A percentile compares a stretch with the other conserved stretches of the same genome.
Evolutionary conservation across 2,797 vertebrate species (phyloP).

Genomic region (Pangasius krempfi): DNA sequence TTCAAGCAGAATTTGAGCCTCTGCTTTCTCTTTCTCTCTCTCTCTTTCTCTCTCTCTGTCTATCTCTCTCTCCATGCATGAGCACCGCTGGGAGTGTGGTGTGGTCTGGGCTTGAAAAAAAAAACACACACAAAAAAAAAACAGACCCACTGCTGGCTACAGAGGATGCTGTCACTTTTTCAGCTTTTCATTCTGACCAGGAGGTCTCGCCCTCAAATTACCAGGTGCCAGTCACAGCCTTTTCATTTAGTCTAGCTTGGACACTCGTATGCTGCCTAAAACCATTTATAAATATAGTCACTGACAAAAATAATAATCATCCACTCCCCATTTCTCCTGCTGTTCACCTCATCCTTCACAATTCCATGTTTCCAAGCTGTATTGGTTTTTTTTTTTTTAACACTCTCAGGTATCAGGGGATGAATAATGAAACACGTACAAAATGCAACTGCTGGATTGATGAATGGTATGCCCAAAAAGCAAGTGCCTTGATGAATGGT

Average conservation of each 20-base stretch:
- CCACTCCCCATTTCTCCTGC: constrained; percentile 16
- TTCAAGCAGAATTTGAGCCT: constrained; percentile 63
- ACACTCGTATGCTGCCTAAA: constrained; percentile 15
- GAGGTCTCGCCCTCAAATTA: constrained; percentile 36
- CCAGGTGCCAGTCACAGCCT: constrained; percentile 33
- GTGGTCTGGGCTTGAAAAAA: neutral
- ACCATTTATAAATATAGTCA: constrained; percentile 29
- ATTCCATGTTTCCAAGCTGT: neutral
- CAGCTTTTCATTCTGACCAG: constrained; percentile 30
- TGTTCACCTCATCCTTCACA: neutral
- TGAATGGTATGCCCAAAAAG: constrained; percentile 16
- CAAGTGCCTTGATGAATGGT: constrained; percentile 32
- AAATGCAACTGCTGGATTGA: constrained; percentile 10
- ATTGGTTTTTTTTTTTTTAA: neutral
- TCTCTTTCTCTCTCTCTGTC: neutral
- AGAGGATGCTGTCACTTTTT: constrained; percentile 26
- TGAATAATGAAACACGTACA: constrained; percentile 9
- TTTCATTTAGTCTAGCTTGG: constrained; percentile 17
- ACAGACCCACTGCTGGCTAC: constrained; percentile 16
- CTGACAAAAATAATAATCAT: constrained; percentile 26
- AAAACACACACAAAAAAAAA: neutral
- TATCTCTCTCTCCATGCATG: neutral
- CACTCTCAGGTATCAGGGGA: neutral
- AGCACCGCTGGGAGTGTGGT: constrained; percentile 5
- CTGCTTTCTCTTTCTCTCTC: constrained; percentile 18